Evolutionary conservation across 2,113 vertebrate genomes (phyloP).

Genomic region (Acanthisitta chloris): DNA sequence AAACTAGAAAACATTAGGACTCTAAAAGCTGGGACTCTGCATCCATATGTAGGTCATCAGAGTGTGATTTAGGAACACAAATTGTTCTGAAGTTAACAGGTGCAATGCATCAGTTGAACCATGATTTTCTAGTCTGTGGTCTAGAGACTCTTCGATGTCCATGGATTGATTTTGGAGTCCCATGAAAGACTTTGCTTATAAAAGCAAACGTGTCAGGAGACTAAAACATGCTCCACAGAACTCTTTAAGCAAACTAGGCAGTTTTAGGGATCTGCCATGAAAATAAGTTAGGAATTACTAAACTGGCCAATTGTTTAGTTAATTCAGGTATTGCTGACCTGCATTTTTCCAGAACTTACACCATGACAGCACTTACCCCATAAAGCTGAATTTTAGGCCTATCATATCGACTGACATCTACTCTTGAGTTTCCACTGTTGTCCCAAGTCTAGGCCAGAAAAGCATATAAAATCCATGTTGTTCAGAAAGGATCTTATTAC

Average conservation of each 20-base stretch:
- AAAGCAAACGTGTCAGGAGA: neutral
- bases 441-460: neutral
- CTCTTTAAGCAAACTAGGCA: neutral
- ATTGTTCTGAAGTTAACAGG: neutral
- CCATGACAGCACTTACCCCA: neutral
- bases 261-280: neutral
- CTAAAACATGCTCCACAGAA: neutral
- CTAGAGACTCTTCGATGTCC: neutral
- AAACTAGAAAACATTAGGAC: neutral
- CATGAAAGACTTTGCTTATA: neutral
- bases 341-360: neutral
- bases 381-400: neutral
- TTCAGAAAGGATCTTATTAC: neutral
- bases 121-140: neutral
- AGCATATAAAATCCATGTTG: fast-evolving
- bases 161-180: neutral
- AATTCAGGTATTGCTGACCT: neutral
- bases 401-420: neutral
- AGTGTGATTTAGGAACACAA: neutral
- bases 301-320: neutral
- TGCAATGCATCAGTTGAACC: neutral
- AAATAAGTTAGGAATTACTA: neutral
- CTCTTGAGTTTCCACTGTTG: neutral
- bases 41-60: neutral
- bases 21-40: neutral